Evolutionary conservation across 2,113 vertebrate genomes (phyloP).

Genomic region (Cyanistes caeruleus): DNA sequence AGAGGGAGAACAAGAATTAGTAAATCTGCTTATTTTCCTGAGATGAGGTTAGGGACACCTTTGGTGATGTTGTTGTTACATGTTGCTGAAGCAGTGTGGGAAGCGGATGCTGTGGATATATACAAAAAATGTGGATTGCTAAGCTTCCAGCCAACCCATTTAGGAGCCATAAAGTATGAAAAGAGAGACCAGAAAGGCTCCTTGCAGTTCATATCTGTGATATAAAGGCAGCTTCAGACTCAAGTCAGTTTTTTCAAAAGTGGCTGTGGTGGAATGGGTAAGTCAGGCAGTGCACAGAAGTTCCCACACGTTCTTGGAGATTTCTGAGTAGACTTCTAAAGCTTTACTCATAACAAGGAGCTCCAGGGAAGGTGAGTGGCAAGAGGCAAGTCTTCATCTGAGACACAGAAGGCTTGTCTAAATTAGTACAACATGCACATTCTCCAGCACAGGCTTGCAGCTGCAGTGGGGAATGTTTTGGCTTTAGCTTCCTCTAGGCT

Average conservation of each 20-base stretch:
- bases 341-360: background rate
- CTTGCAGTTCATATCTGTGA: background rate
- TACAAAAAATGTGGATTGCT: background rate
- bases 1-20: background rate
- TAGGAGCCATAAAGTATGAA: background rate
- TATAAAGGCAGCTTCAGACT: background rate
- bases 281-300: background rate
- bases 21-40: background rate
- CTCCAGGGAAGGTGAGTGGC: background rate
- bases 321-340: background rate
- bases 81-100: background rate
- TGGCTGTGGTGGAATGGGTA: background rate
- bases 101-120: background rate
- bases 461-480: background rate
- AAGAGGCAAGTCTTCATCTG: background rate
- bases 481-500: background rate
- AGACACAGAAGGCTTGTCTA: background rate
- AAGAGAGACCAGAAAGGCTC: background rate
- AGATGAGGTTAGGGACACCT: background rate
- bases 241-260: background rate
- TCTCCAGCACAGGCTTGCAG: background rate
- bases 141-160: background rate
- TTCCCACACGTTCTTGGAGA: background rate
- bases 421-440: background rate
- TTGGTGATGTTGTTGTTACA: background rate